A percentile compares a stretch with the other conserved stretches of the same genome.
These are phyloP conservation scores for Belgica antarctica DNA, from an alignment of 2,888 invertebrate species.

Conservation along the genomic window DNA sequence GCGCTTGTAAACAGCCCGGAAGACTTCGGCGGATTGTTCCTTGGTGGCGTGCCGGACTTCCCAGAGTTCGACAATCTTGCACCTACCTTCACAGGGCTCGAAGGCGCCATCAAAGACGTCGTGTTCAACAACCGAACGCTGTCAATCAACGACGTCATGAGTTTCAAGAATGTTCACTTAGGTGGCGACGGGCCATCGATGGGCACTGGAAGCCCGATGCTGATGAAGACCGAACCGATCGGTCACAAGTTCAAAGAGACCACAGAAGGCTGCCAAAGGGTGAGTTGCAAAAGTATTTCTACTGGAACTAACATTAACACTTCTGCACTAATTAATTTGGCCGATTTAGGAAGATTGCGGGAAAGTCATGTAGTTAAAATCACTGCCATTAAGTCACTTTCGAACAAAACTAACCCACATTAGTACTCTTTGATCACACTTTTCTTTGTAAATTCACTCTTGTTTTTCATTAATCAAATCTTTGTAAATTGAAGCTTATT, in stretches of 20 bases:
- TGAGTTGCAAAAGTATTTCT: constrained; percentile 52
- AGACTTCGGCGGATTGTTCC: constrained; percentile 65
- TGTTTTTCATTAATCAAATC: constrained; percentile 1
- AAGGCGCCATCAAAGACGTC: constrained; percentile 80
- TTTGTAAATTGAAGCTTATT: constrained; percentile 7
- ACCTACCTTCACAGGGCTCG: constrained; percentile 61
- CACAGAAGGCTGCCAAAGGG: constrained; percentile 63
- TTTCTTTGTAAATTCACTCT: not conserved
- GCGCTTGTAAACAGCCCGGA: constrained; percentile 60
- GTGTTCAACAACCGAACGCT: constrained; percentile 72
- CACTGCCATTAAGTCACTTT: constrained; percentile 38
- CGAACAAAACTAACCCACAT: not conserved
- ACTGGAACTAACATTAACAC: constrained; percentile 38
- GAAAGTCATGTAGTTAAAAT: constrained; percentile 32
- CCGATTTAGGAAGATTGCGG: constrained; percentile 42
- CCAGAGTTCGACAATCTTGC: constrained; percentile 60
- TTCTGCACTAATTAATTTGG: constrained; percentile 33
- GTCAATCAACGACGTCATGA: constrained; percentile 63
- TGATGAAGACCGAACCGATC: constrained; percentile 58
- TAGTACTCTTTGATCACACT: not conserved
- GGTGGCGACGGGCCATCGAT: constrained; percentile 61
- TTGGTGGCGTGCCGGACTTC: constrained; percentile 69
- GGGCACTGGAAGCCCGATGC: constrained; percentile 56
- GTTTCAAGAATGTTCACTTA: constrained; percentile 67
- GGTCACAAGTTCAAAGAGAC: constrained; percentile 53